A percentile compares a stretch with the other conserved stretches of the same genome.
Evolutionary conservation across 2,113 vertebrate genomes (phyloP).

Genomic region (Carassius auratus): DNA sequence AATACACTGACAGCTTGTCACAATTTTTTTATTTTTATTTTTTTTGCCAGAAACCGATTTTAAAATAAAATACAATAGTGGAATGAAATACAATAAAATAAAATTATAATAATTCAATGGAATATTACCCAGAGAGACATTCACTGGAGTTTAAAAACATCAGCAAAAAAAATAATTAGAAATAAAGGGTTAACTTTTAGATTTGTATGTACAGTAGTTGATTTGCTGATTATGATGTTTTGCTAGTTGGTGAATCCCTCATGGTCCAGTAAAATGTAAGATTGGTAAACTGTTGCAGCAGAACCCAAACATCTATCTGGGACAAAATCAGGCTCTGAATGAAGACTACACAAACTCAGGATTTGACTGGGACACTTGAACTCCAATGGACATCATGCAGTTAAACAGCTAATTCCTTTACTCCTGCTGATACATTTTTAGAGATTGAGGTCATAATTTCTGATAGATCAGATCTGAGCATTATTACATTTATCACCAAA

Average conservation of each 20-base stretch:
- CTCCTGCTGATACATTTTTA: neutral
- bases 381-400: conserved; percentile 77
- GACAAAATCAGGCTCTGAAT: conserved; percentile 74
- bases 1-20: no score
- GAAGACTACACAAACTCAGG: conserved; percentile 75
- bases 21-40: no score
- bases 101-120: neutral
- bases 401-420: conserved; percentile 24
- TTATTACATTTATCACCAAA: neutral
- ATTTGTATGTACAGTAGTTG: neutral
- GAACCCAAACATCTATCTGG: conserved; percentile 68
- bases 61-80: neutral
- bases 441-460: neutral
- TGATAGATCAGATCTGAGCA: neutral
- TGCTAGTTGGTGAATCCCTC: no score
- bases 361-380: conserved; percentile 78
- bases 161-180: no score
- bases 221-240: neutral
- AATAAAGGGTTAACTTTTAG: neutral
- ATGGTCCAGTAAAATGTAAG: conserved; percentile 8
- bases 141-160: neutral
- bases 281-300: conserved; percentile 63
- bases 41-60: neutral
- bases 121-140: neutral
- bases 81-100: neutral